phyloP scores from a whole-genome alignment of 2,888 invertebrate species.

The Melinopterus prodromus region DNA sequence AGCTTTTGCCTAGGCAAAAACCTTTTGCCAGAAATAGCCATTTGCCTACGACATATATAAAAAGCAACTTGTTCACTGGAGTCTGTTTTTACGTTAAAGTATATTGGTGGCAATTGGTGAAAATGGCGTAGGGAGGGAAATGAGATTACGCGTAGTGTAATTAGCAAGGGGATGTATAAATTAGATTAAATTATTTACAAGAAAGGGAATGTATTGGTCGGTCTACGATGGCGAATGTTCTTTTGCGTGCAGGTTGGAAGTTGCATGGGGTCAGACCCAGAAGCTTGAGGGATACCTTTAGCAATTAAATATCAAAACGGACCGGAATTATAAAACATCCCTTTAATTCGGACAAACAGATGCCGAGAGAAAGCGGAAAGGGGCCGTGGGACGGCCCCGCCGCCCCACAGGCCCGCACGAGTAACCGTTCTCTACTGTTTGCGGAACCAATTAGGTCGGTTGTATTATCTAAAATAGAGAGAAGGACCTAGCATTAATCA shows the following conservation, averaged over 20 bases:
- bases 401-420: conserved; percentile 15
- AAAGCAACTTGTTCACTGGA: no score
- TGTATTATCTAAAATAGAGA: conserved; percentile 49
- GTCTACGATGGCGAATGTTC: not conserved
- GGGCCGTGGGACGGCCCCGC: conserved; percentile 21
- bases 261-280: not conserved
- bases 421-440: conserved; percentile 38
- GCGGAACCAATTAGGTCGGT: conserved; percentile 44
- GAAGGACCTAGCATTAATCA: conserved; percentile 51
- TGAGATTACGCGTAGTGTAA: not conserved
- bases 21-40: no score
- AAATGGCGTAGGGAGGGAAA: not conserved
- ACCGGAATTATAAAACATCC: conserved; percentile 38
- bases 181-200: not conserved
- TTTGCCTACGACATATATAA: no score
- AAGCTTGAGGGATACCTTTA: conserved; percentile 17
- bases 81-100: no score
- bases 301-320: conserved; percentile 36
- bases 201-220: not conserved
- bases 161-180: not conserved
- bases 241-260: conserved; percentile 8
- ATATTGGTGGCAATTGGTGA: not conserved
- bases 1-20: no score
- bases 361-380: conserved; percentile 20
- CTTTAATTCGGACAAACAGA: conserved; percentile 40